These are phyloP conservation scores for Siderastrea radians DNA, from an alignment of 92 coral and sea anemone species.

Conservation along the genomic window DNA sequence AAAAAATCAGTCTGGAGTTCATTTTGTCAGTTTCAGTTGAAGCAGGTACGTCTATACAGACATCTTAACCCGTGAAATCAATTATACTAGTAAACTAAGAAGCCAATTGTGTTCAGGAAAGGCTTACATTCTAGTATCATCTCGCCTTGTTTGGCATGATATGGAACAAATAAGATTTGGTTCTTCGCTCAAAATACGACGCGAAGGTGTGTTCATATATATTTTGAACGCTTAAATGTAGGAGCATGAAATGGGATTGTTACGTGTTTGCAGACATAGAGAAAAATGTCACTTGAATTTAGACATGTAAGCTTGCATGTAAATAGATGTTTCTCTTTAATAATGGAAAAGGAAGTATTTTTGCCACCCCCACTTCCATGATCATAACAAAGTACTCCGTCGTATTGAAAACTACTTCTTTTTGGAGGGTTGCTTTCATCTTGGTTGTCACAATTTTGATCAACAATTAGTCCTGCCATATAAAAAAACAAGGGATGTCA, in stretches of 20 bases:
- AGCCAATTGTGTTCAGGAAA: not conserved
- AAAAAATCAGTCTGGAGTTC: conserved; percentile 20
- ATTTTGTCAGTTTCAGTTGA: conserved; percentile 14
- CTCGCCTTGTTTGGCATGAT: conserved; percentile 20
- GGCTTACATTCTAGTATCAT: conserved; percentile 5
- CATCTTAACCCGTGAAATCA: not conserved
- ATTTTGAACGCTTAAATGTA: not conserved
- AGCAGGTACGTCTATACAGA: conserved; percentile 20
- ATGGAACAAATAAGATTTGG: not conserved
- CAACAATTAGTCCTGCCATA: too few relatives aligned
- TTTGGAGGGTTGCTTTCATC: too few relatives aligned
- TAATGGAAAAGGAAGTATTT: not conserved
- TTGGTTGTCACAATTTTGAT: too few relatives aligned
- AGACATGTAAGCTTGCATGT: not conserved
- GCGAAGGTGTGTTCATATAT: not conserved
- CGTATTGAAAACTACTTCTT: too few relatives aligned
- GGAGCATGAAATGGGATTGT: not conserved
- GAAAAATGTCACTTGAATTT: not conserved
- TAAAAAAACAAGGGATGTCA: too few relatives aligned
- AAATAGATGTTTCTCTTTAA: not conserved
- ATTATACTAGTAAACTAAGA: not conserved
- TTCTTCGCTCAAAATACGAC: not conserved
- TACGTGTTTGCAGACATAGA: not conserved
- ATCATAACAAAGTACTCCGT: too few relatives aligned
- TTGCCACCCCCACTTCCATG: not conserved